Evolutionary conservation across 2,888 invertebrate genomes (phyloP), one percentile per base, ranked within the genome.

Genomic region (Spodoptera littoralis): DNA sequence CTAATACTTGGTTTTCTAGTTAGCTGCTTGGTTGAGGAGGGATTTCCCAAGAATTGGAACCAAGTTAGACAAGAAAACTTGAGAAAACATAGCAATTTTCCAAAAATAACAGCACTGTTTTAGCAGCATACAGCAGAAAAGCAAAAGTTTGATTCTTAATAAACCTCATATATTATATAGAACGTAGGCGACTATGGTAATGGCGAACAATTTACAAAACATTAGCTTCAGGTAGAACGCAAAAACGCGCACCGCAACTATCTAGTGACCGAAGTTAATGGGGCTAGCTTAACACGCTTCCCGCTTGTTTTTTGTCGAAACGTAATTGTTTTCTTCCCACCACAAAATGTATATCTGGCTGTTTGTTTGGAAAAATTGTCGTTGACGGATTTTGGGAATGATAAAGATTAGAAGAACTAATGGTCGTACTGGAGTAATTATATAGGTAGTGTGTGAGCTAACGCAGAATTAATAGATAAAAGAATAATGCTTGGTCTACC

Each of bases 131-230:
- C 36, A 36, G 6, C 12, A 9, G 45, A 43, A 11, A 4, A 57
- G 22, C 18, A 9, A 42, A 42, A 50, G 1, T 30, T 30, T 18
- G 6, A 30, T 13, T 11, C 11, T 9, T 50, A 65, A 67, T 50
- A 57, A 53, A 57, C 57, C 60, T 69, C 68, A 70, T 71, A 72
- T 68, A 72, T 77, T 77, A 70, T 59, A 72, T 68, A 58, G 69
- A 83, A 74, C 51, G 50, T 57, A 42, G 58, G 71, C 60, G 64
- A 56, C 71, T 62, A 62, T 57, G 73, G 59, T 81, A 79, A 82
- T 80, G 77, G 76, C 58, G 64, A 67, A 77, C 76, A 80, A 81
- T 86, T 84, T 77, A 75, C 80, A 71, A 81, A 77, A 81, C 80
- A 82, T 86, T 84, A 82, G 74, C 78, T 76, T 64, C 61, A 70